Percentiles rank a stretch among this genome's conserved stretches.
Conservation (phyloP, 2,797 vertebrate genomes). For the Phrynocephalus vlangalii region DNA sequence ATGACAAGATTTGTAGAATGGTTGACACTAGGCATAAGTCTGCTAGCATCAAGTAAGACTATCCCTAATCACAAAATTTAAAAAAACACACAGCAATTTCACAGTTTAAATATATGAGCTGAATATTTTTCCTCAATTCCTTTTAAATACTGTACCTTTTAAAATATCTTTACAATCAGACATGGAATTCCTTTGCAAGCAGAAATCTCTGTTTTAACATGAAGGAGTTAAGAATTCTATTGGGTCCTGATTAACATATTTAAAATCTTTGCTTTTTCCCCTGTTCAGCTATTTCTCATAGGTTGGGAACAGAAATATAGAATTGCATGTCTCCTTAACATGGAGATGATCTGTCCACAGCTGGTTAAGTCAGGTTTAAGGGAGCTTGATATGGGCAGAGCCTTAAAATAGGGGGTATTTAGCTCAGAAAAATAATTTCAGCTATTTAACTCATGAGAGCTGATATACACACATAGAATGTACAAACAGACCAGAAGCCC, state of each 20-base stretch:
- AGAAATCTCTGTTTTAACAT: too few relatives aligned
- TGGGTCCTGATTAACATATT: not conserved
- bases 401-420: constrained; percentile 12
- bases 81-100: too few relatives aligned
- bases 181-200: too few relatives aligned
- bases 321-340: not conserved
- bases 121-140: too few relatives aligned
- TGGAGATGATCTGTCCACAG: not conserved
- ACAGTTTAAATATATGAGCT: too few relatives aligned
- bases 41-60: too few relatives aligned
- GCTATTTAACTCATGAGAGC: constrained; percentile 12
- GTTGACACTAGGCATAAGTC: too few relatives aligned
- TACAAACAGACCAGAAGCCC: not conserved
- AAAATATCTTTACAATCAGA: too few relatives aligned
- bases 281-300: not conserved
- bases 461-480: not conserved
- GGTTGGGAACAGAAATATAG: not conserved
- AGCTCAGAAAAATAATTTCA: not conserved
- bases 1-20: too few relatives aligned
- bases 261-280: not conserved
- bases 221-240: too few relatives aligned
- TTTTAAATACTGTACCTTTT: too few relatives aligned
- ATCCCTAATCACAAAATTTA: too few relatives aligned
- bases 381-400: not conserved
- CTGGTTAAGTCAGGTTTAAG: not conserved